A percentile compares a stretch with the other conserved stretches of the same genome.
Evolutionary conservation across 2,113 vertebrate species (phyloP).

Genomic region (Ciconia maguari): DNA sequence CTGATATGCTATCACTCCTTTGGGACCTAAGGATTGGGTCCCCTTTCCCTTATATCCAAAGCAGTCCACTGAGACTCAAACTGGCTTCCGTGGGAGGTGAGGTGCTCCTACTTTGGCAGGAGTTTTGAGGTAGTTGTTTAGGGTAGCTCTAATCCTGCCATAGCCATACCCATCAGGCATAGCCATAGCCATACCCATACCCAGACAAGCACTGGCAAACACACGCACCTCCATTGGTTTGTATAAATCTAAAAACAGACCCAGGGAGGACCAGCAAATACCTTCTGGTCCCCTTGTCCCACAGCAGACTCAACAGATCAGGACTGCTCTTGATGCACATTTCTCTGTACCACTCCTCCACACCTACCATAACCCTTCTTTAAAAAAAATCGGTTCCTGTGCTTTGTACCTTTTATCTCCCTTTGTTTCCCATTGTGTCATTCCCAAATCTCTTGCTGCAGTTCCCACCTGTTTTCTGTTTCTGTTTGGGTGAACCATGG

Average conservation of each 20-base stretch:
- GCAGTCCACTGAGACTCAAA: neutral
- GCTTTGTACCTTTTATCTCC: neutral
- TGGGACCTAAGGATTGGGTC: neutral
- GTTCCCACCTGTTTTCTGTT: neutral
- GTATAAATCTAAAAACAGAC: neutral
- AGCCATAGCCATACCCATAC: neutral
- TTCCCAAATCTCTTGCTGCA: neutral
- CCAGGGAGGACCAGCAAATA: neutral
- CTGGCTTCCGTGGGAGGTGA: neutral
- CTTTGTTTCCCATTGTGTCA: neutral
- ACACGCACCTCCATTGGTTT: fast-evolving
- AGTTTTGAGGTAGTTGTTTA: neutral
- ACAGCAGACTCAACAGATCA: neutral
- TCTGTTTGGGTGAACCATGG: neutral
- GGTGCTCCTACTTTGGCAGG: neutral
- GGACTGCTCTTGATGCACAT: neutral
- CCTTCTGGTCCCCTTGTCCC: neutral
- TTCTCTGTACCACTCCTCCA: neutral
- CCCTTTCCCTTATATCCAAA: neutral
- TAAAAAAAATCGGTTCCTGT: fast-evolving
- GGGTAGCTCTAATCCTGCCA: neutral
- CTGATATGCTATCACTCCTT: neutral
- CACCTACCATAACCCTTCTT: neutral
- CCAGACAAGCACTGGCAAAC: neutral
- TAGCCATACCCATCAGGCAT: neutral